These are phyloP conservation scores for Phyllotis vaccarum DNA, from an alignment of 2,797 vertebrate genomes.

Conservation along the genomic window DNA sequence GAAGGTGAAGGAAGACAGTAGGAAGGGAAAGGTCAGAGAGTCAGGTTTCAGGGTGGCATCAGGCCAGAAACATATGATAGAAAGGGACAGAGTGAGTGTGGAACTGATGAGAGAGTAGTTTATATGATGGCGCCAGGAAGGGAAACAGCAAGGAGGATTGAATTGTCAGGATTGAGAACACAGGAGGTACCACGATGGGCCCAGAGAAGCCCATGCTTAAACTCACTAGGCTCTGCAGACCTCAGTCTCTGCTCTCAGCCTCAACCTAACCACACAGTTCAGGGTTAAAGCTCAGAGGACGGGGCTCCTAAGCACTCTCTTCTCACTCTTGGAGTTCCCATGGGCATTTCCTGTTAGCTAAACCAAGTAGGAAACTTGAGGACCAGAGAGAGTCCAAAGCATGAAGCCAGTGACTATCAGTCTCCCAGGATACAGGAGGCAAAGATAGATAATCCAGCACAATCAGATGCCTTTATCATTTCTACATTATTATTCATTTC, in stretches of 20 bases:
- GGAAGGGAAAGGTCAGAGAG: background rate
- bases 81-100: background rate
- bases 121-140: background rate
- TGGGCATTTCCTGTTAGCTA: background rate
- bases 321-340: background rate
- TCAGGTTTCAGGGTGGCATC: background rate
- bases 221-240: background rate
- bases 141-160: background rate
- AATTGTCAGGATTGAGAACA: background rate
- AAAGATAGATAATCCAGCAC: background rate
- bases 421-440: background rate
- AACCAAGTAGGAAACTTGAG: background rate
- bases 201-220: background rate
- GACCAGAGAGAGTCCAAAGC: background rate
- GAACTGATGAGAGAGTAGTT: background rate
- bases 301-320: accelerated
- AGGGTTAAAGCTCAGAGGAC: background rate
- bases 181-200: background rate
- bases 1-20: background rate
- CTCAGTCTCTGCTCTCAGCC: background rate
- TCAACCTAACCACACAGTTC: accelerated
- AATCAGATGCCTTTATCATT: background rate
- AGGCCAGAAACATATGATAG: background rate
- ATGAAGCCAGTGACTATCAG: too few relatives aligned
- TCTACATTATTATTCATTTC: background rate